Percentiles rank a stretch among this genome's conserved stretches.
These are phyloP conservation scores for Drosophila stalkeri DNA, from an alignment of 2,888 invertebrate species.

Conservation along the genomic window DNA sequence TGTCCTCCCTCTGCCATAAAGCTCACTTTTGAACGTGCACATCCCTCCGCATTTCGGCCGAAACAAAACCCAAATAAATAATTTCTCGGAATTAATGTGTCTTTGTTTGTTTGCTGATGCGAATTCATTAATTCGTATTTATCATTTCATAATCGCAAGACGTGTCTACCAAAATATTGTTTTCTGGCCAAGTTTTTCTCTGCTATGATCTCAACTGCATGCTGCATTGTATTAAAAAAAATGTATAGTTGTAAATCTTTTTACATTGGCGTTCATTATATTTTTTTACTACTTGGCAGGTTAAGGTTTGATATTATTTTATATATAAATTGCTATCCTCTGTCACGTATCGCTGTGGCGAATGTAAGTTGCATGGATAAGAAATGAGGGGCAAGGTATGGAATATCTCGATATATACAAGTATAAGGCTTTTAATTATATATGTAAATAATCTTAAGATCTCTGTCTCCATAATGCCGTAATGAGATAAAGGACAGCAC, in stretches of 20 bases:
- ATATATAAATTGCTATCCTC: background rate
- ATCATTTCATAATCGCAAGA: constrained; percentile 43
- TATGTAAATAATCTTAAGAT: background rate
- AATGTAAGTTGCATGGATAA: background rate
- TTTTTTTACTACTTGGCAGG: background rate
- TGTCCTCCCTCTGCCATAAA: constrained; percentile 69
- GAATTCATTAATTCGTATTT: constrained; percentile 61
- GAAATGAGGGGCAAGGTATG: background rate
- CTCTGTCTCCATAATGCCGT: background rate
- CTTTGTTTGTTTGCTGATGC: constrained; percentile 57
- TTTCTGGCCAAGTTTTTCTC: constrained; percentile 17
- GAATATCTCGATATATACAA: background rate
- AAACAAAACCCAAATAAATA: constrained; percentile 54
- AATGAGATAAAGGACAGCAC: background rate
- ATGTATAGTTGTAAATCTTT: background rate
- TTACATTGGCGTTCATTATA: constrained; percentile 1
- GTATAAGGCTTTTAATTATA: background rate
- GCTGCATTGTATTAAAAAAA: constrained; percentile 11
- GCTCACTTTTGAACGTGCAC: constrained; percentile 45
- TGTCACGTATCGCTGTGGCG: background rate
- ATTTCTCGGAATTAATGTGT: constrained; percentile 62
- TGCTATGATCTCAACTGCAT: constrained; percentile 17
- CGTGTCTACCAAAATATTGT: constrained; percentile 14
- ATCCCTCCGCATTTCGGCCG: constrained; percentile 36
- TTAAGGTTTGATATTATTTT: background rate